Conservation (phyloP, 2,113 vertebrate genomes). For the Colius striatus region DNA sequence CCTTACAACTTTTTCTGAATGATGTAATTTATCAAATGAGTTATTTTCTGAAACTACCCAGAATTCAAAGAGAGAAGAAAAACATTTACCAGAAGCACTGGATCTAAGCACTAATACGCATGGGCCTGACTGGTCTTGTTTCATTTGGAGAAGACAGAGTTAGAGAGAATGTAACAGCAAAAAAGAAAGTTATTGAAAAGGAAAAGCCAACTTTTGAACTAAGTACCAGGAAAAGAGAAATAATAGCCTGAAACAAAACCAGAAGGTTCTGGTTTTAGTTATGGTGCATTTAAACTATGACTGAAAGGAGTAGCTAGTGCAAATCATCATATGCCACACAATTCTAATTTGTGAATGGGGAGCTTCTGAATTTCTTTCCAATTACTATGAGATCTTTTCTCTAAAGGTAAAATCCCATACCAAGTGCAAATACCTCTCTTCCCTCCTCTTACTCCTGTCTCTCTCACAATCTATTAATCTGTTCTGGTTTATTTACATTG, state of each 20-base stretch:
- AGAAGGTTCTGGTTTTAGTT: not conserved
- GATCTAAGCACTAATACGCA: not conserved
- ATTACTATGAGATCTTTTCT: not conserved
- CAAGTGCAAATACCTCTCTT: not conserved
- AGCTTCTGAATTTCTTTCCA: not conserved
- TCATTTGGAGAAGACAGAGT: not conserved
- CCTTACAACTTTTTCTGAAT: not conserved
- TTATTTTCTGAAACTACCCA: not conserved
- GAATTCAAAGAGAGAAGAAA: not conserved
- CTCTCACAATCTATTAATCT: not conserved
- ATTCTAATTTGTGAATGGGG: not conserved
- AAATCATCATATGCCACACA: rapidly evolving
- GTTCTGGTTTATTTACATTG: not conserved
- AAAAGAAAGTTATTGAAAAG: not conserved
- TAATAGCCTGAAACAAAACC: not conserved
- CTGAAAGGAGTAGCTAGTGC: rapidly evolving
- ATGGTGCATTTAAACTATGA: not conserved
- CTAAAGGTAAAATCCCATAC: not conserved
- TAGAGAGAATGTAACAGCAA: not conserved
- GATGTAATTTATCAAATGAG: not conserved
- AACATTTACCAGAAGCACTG: not conserved
- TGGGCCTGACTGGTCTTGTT: not conserved
- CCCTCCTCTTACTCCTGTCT: not conserved
- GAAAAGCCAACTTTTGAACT: not conserved
- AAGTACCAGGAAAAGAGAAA: not conserved